Evolutionary conservation across 2,113 vertebrate species (phyloP).

Genomic region (Python bivittatus): DNA sequence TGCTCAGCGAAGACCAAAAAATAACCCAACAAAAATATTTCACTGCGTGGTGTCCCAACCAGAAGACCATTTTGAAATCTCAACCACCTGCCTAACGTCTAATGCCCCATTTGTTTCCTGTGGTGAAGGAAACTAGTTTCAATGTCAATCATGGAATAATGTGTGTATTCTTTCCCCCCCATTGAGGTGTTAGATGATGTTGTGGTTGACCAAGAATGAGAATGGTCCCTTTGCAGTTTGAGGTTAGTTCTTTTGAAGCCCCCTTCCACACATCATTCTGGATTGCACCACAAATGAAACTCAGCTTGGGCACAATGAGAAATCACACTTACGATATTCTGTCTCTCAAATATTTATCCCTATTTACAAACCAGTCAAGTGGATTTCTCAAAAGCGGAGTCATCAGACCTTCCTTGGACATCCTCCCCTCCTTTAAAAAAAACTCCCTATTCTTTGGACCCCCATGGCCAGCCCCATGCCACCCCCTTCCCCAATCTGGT

Average conservation of each 20-base stretch:
- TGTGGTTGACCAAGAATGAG: neutral
- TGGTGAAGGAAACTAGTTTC: neutral
- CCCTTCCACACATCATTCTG: too few species aligned
- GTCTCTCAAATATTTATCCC: neutral
- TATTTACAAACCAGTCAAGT: constrained; percentile 2
- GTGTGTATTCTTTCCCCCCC: neutral
- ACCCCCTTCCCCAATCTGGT: neutral
- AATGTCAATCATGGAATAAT: neutral
- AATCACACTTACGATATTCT: neutral
- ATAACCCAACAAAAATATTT: neutral
- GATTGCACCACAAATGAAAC: neutral
- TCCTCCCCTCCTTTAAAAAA: neutral
- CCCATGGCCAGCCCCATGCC: neutral
- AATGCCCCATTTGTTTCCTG: neutral
- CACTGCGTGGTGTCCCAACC: neutral
- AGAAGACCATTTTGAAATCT: neutral
- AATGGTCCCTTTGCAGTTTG: neutral
- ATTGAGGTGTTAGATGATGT: neutral
- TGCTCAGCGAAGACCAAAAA: neutral
- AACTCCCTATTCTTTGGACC: neutral
- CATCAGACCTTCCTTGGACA: constrained; percentile 1
- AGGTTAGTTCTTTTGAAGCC: neutral
- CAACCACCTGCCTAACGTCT: neutral
- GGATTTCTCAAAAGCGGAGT: constrained; percentile 40
- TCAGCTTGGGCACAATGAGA: neutral